Conservation (phyloP, 1,140 invertebrate genomes). For the Drosophila insularis region DNA sequence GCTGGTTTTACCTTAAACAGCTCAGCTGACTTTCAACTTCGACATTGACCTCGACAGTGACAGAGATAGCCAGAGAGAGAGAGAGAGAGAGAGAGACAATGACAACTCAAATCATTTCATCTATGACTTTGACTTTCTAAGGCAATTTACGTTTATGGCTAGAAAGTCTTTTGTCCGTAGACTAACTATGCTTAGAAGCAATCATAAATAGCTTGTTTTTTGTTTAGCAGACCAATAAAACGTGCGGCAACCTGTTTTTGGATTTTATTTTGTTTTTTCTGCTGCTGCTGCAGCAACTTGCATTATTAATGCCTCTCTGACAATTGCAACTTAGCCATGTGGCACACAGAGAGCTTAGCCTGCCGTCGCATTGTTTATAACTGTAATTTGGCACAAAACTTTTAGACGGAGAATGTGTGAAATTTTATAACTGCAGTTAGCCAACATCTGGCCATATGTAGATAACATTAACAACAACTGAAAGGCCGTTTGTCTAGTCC, state of each 20-base stretch:
- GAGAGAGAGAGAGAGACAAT: too few relatives aligned
- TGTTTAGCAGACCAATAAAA: slow-evolving; percentile 46
- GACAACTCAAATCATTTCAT: slow-evolving; percentile 32
- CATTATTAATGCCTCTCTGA: slow-evolving; percentile 57
- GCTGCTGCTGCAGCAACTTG: slow-evolving; percentile 21
- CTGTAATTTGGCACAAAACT: slow-evolving; percentile 47
- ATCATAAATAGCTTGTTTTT: slow-evolving; percentile 52
- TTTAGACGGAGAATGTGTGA: slow-evolving; percentile 36
- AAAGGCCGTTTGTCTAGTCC: slow-evolving; percentile 4
- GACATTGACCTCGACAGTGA: slow-evolving; percentile 62
- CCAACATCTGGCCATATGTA: slow-evolving; percentile 32
- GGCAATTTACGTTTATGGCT: slow-evolving; percentile 66
- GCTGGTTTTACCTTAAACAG: slow-evolving; percentile 11
- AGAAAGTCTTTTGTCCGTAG: slow-evolving; percentile 51
- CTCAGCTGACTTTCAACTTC: slow-evolving; percentile 42
- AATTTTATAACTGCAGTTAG: slow-evolving; percentile 20
- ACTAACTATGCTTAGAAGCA: slow-evolving; percentile 45
- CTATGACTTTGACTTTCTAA: slow-evolving; percentile 65
- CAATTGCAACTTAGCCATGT: slow-evolving; percentile 45
- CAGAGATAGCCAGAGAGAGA: too few relatives aligned
- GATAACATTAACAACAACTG: slow-evolving; percentile 45
- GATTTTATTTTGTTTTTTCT: not conserved
- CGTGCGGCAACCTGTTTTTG: slow-evolving; percentile 31
- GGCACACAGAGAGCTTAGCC: slow-evolving; percentile 28
- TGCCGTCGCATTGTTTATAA: slow-evolving; percentile 52